A percentile compares a stretch with the other conserved stretches of the same genome.
These are phyloP conservation scores for Cerceris rybyensis DNA, from an alignment of 2,888 invertebrate genomes.

Conservation along the genomic window DNA sequence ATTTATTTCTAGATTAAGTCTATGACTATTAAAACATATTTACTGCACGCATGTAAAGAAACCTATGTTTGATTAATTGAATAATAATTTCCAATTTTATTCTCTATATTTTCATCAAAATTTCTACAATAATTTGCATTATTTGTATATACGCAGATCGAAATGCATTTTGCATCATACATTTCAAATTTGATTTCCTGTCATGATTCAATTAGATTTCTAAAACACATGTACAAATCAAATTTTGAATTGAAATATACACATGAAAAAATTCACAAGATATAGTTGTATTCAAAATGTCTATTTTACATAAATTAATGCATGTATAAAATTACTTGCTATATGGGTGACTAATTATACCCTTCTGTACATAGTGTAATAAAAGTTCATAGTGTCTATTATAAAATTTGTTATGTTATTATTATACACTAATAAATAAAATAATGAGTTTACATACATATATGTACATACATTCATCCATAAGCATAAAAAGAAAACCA, in stretches of 20 bases:
- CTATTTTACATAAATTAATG: background rate
- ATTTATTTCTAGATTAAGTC: background rate
- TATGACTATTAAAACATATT: too few species aligned
- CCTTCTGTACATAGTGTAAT: slow-evolving; percentile 40
- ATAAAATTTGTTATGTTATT: slow-evolving; percentile 22
- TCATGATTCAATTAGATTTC: background rate
- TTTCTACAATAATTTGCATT: too few species aligned
- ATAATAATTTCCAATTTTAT: too few species aligned
- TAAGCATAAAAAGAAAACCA: slow-evolving; percentile 35
- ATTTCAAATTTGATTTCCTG: background rate
- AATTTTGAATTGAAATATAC: background rate
- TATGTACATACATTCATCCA: slow-evolving; percentile 47
- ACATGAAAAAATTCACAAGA: background rate
- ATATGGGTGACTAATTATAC: slow-evolving; percentile 4
- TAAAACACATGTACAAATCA: too few species aligned
- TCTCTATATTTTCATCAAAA: too few species aligned
- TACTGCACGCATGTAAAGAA: too few species aligned
- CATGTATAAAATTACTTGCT: background rate
- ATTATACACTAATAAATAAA: slow-evolving; percentile 51
- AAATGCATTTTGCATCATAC: background rate
- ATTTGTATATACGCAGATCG: background rate
- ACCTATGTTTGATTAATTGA: too few species aligned
- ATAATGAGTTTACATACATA: slow-evolving; percentile 34
- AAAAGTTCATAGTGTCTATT: slow-evolving; percentile 34
- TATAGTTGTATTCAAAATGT: background rate